Evolutionary conservation across 2,888 invertebrate genomes (phyloP).

Genomic region (Dolichopus griseipennis): DNA sequence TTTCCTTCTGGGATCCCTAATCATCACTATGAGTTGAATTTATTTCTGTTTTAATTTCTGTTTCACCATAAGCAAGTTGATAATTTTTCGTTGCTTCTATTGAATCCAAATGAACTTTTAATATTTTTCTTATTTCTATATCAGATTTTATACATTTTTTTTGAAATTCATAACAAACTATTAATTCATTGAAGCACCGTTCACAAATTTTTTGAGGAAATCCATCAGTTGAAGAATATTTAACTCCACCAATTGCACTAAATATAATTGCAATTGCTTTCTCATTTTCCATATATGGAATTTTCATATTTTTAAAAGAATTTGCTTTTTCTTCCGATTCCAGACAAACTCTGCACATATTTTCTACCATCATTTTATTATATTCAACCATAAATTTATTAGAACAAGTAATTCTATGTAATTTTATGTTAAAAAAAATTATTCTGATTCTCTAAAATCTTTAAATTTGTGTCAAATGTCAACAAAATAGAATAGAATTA

Average conservation of each 20-base stretch:
- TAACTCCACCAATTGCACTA: not conserved
- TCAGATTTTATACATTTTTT: slow-evolving; percentile 45
- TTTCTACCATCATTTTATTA: not conserved
- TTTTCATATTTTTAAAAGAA: not conserved
- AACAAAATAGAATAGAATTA: no score
- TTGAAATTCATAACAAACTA: slow-evolving; percentile 47
- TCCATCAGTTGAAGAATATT: slow-evolving; percentile 45
- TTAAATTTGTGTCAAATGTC: no score
- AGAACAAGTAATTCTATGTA: no score
- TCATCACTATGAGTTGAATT: slow-evolving; percentile 14
- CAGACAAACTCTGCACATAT: not conserved
- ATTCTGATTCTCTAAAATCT: no score
- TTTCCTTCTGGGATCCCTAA: no score
- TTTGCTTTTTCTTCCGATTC: not conserved
- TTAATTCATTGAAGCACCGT: slow-evolving; percentile 47
- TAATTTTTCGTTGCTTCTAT: no score
- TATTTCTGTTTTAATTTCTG: no score
- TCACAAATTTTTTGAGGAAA: slow-evolving; percentile 53
- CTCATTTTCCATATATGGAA: not conserved
- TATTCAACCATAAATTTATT: no score
- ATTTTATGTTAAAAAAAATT: no score
- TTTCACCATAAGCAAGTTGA: slow-evolving; percentile 13
- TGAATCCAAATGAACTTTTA: no score
- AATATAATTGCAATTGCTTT: not conserved
- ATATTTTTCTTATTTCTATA: slow-evolving; percentile 35